Conservation (phyloP, 2,797 vertebrate species). For the Rhodeus uyekii region DNA sequence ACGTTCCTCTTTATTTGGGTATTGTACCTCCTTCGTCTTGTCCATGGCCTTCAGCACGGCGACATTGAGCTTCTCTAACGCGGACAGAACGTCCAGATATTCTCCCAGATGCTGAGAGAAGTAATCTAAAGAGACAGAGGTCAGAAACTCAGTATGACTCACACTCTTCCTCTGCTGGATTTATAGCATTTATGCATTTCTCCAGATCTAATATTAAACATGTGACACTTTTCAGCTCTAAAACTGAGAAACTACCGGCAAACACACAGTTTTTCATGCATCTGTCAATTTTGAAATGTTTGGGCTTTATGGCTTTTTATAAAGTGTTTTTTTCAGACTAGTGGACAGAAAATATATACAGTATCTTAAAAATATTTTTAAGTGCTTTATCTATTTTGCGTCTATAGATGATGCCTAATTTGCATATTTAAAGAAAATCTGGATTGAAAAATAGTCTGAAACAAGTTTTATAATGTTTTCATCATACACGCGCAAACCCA, state of each 20-base stretch:
- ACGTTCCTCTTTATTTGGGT: neutral
- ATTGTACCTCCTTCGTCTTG: constrained; percentile 91
- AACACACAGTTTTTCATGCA: too few relatives aligned
- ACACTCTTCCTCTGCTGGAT: neutral
- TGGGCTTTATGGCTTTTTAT: too few relatives aligned
- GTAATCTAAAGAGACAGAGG: constrained; percentile 79
- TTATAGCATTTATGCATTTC: neutral
- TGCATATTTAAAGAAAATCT: too few relatives aligned
- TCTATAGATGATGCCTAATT: too few relatives aligned
- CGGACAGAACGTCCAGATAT: constrained; percentile 89
- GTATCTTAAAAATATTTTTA: too few relatives aligned
- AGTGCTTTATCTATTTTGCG: too few relatives aligned
- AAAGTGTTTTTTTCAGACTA: too few relatives aligned
- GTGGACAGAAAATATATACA: too few relatives aligned
- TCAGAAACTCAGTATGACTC: neutral
- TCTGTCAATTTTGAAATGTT: too few relatives aligned
- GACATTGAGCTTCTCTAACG: constrained; percentile 89
- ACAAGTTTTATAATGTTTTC: constrained; percentile 1
- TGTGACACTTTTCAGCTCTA: too few relatives aligned
- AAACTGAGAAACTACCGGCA: too few relatives aligned
- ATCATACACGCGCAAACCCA: neutral
- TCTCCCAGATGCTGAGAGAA: constrained; percentile 92
- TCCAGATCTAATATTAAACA: neutral
- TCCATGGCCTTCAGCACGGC: constrained; percentile 95
- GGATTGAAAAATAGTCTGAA: too few relatives aligned